A percentile compares a stretch with the other conserved stretches of the same genome.
Conservation (phyloP, 2,113 vertebrate species). For the Otus sunia region DNA sequence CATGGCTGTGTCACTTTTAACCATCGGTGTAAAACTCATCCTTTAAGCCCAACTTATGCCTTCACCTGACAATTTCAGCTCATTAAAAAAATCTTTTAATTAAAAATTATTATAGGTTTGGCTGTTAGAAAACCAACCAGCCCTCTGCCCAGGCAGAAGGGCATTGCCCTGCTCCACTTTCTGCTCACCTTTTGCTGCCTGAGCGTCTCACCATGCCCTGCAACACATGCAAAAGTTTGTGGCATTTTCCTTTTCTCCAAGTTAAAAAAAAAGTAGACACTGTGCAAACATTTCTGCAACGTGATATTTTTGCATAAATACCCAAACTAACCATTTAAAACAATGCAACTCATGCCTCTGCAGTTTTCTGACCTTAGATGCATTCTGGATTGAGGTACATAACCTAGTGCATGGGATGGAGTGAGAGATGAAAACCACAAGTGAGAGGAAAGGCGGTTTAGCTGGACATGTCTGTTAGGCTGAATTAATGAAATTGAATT, state of each 20-base stretch:
- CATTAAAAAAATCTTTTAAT: not conserved
- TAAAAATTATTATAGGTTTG: not conserved
- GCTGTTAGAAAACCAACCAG: not conserved
- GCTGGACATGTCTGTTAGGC: not conserved
- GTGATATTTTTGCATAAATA: not conserved
- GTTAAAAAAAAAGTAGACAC: not conserved
- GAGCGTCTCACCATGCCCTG: not conserved
- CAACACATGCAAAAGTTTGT: rapidly evolving
- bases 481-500: not conserved
- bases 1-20: rapidly evolving
- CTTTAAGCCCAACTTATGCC: not conserved
- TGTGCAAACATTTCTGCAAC: not conserved
- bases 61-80: not conserved
- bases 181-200: not conserved
- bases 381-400: not conserved
- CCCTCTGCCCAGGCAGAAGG: not conserved
- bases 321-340: not conserved
- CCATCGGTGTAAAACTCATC: not conserved
- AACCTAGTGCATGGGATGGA: not conserved
- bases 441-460: not conserved
- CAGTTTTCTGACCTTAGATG: not conserved
- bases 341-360: not conserved
- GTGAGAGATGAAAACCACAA: not conserved
- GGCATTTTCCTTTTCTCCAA: not conserved
- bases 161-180: not conserved